These are phyloP conservation scores for Urocitellus parryii DNA, from an alignment of 2,113 vertebrate species.

Conservation along the genomic window DNA sequence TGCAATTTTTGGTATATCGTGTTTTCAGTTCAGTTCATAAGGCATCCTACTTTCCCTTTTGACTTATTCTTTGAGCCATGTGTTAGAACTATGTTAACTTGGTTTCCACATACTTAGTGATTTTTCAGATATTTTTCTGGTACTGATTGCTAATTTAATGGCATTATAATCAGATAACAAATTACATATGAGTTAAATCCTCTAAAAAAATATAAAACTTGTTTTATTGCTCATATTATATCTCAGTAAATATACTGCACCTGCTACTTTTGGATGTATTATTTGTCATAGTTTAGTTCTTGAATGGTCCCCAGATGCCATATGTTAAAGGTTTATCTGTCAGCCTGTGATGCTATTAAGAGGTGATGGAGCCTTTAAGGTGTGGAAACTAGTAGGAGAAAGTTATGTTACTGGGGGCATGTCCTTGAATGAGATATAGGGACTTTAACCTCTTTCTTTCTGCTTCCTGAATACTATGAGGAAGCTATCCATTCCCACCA, in stretches of 20 bases:
- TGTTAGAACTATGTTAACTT: neutral
- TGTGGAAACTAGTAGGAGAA: neutral
- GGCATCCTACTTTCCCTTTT: neutral
- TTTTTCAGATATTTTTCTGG: neutral
- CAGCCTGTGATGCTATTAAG: too few species aligned
- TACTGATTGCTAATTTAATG: neutral
- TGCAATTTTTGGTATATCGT: neutral
- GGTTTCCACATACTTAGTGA: neutral
- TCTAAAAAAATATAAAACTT: conserved; percentile 10
- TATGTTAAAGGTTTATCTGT: too few species aligned
- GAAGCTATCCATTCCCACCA: too few species aligned
- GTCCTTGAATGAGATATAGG: too few species aligned
- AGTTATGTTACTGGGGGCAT: too few species aligned
- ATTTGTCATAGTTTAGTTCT: neutral
- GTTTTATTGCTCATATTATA: neutral
- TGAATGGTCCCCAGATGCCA: too few species aligned
- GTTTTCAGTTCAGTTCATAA: neutral
- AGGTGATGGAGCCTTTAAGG: neutral
- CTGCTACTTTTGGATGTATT: neutral
- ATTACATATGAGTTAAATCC: neutral
- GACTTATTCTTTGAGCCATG: neutral
- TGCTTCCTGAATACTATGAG: too few species aligned
- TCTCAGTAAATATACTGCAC: neutral
- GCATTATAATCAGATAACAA: neutral
- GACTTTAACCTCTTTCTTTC: neutral